These are phyloP conservation scores for Panthera uncia DNA, from an alignment of 2,113 vertebrate genomes.

Conservation along the genomic window DNA sequence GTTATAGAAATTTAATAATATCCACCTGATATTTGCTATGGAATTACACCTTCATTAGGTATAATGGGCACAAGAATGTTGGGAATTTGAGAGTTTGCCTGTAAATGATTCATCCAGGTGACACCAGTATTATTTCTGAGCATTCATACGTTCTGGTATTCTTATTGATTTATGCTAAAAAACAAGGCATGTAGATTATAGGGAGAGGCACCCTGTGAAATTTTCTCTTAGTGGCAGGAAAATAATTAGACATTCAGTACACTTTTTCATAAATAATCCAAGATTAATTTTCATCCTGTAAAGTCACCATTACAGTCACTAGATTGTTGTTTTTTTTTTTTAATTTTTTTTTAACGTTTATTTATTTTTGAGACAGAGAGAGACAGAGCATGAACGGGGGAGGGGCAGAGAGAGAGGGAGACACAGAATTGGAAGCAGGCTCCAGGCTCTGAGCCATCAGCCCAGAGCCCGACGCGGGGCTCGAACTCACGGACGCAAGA, in stretches of 20 bases:
- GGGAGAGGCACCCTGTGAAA: neutral
- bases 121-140: neutral
- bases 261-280: neutral
- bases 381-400: too few species aligned
- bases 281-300: neutral
- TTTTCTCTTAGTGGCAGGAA: neutral
- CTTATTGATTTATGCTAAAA: slow-evolving; percentile 29
- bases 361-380: too few species aligned
- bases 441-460: too few species aligned
- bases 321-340: neutral
- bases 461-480: too few species aligned
- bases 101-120: neutral
- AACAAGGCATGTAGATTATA: neutral
- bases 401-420: too few species aligned
- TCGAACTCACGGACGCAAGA: too few species aligned
- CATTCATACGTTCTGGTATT: neutral
- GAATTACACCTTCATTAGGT: neutral
- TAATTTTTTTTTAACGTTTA: too few species aligned
- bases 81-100: neutral
- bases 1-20: slow-evolving; percentile 25
- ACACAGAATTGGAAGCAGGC: too few species aligned
- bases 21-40: neutral
- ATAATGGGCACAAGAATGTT: neutral
- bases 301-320: slow-evolving; percentile 23
- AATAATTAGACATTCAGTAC: neutral